Evolutionary conservation across 2,888 invertebrate genomes (phyloP).

Genomic region (Pyralis farinalis): DNA sequence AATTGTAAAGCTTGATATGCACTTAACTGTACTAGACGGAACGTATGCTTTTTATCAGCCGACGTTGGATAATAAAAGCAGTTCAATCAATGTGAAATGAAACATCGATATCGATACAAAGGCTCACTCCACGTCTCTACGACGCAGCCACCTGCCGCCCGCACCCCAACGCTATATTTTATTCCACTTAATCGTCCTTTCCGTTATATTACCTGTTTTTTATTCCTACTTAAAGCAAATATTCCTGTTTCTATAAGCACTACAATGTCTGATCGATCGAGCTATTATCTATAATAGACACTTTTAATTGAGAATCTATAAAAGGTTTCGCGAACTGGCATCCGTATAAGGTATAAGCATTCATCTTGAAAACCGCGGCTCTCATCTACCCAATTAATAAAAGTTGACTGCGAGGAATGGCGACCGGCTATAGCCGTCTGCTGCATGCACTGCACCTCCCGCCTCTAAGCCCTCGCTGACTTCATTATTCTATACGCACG

Average conservation of each 20-base stretch:
- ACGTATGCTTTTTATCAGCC: no score
- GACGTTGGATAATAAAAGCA: no score
- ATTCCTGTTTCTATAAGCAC: conserved; percentile 71
- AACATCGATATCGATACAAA: conserved; percentile 21
- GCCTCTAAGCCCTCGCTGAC: neutral
- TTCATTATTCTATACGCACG: neutral
- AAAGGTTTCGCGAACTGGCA: conserved; percentile 76
- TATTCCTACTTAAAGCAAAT: conserved; percentile 76
- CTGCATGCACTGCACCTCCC: conserved; percentile 32
- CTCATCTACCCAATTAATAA: conserved; percentile 82
- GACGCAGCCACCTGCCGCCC: conserved; percentile 71
- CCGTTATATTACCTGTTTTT: conserved; percentile 77
- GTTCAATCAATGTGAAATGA: neutral
- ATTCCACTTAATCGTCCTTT: conserved; percentile 79
- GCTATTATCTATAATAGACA: conserved; percentile 79
- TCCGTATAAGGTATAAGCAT: conserved; percentile 72
- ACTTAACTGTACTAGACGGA: no score
- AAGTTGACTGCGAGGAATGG: conserved; percentile 76
- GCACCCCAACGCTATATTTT: conserved; percentile 79
- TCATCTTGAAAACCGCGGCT: conserved; percentile 74
- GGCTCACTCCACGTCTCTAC: conserved; percentile 40
- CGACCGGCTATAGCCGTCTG: conserved; percentile 55
- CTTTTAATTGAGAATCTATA: conserved; percentile 81
- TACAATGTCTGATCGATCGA: conserved; percentile 59
- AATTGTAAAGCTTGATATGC: no score